A percentile compares a stretch with the other conserved stretches of the same genome.
Conservation (phyloP, 2,113 vertebrate genomes). For the Varanus salvator region DNA sequence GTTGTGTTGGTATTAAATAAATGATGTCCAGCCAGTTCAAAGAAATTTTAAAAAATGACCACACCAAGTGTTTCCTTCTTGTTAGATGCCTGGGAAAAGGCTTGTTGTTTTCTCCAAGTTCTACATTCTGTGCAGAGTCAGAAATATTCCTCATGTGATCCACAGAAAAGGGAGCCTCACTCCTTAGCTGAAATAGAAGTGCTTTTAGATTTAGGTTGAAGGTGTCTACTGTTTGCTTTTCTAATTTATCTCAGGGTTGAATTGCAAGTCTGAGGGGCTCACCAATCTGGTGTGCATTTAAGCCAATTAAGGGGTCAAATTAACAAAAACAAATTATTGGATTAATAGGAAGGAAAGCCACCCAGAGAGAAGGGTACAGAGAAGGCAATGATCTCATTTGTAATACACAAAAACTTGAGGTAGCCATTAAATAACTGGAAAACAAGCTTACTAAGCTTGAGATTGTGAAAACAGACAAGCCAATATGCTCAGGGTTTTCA, state of each 20-base stretch:
- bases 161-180: conserved; percentile 45
- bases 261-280: conserved; percentile 66
- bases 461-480: conserved; percentile 31
- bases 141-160: conserved; percentile 10
- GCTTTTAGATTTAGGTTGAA: conserved; percentile 57
- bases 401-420: conserved; percentile 61
- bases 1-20: background rate
- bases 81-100: conserved; percentile 34
- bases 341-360: conserved; percentile 80
- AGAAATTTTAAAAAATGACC: conserved; percentile 24
- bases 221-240: conserved; percentile 61
- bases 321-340: conserved; percentile 77
- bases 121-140: conserved; percentile 31
- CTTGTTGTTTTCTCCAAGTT: conserved; percentile 33
- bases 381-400: conserved; percentile 72
- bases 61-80: conserved; percentile 36
- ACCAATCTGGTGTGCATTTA: conserved; percentile 80
- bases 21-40: background rate
- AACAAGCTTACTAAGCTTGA: rapidly evolving
- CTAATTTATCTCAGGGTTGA: conserved; percentile 63
- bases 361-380: conserved; percentile 74
- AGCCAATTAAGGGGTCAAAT: conserved; percentile 81
- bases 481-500: conserved; percentile 10
- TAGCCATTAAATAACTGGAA: conserved; percentile 56
- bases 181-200: conserved; percentile 48